Conservation (phyloP, 2,888 invertebrate genomes). For the Dryocosmus kuriphilus region DNA sequence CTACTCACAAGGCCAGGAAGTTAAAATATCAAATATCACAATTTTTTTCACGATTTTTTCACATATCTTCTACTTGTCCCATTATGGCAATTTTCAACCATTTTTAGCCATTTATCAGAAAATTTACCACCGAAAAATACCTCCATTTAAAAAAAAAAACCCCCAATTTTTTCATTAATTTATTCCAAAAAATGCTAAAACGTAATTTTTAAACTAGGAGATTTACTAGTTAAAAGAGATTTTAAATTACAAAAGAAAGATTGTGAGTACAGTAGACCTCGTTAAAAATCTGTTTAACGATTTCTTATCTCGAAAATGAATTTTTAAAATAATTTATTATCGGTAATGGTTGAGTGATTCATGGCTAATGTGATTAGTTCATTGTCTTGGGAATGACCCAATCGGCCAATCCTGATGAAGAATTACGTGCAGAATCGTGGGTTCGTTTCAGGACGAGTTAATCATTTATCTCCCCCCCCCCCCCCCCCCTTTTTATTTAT, state of each 20-base stretch:
- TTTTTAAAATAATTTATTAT: background rate
- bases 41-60: too few relatives aligned
- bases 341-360: background rate
- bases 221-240: too few relatives aligned
- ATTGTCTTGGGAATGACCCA: slow-evolving; percentile 13
- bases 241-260: too few relatives aligned
- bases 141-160: too few relatives aligned
- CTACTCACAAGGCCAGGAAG: background rate
- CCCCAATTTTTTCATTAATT: too few relatives aligned
- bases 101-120: too few relatives aligned
- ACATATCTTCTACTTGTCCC: too few relatives aligned
- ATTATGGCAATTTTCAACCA: too few relatives aligned
- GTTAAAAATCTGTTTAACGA: background rate
- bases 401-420: background rate
- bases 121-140: too few relatives aligned
- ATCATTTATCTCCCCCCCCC: slow-evolving; percentile 4
- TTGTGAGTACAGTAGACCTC: background rate
- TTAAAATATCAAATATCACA: background rate
- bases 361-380: slow-evolving; percentile 18
- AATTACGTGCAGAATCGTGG: background rate
- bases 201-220: too few relatives aligned
- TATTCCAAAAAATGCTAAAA: too few relatives aligned
- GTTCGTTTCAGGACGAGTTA: slow-evolving; percentile 10
- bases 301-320: background rate
- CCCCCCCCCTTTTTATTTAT: background rate